These are phyloP conservation scores for Apeltes quadracus DNA, from an alignment of 2,113 vertebrate species.

Conservation along the genomic window DNA sequence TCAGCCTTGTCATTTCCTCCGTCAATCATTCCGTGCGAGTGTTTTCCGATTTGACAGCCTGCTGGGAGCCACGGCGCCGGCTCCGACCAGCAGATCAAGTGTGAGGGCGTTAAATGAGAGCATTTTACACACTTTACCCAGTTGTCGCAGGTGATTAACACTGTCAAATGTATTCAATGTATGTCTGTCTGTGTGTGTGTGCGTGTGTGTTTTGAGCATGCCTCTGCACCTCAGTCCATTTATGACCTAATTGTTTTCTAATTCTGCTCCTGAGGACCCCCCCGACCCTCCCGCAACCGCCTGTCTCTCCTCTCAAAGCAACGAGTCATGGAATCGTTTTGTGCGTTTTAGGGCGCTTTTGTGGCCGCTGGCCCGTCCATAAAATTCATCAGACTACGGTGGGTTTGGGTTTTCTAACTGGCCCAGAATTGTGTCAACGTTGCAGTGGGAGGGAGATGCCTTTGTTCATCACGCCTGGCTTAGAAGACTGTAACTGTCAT, in stretches of 20 bases:
- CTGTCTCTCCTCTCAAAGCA: not conserved
- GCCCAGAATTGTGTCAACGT: not conserved
- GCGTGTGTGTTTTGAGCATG: not conserved
- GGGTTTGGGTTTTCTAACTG: not conserved
- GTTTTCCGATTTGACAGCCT: slow-evolving; percentile 26
- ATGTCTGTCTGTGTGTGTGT: not conserved
- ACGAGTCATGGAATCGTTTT: not conserved
- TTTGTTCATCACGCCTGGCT: not conserved
- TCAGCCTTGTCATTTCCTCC: slow-evolving; percentile 49
- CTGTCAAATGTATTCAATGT: slow-evolving; percentile 8
- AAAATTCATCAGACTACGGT: slow-evolving; percentile 13
- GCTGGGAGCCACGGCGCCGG: not conserved
- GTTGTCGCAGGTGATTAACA: slow-evolving; percentile 26
- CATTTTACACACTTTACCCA: slow-evolving; percentile 17
- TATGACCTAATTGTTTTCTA: slow-evolving; percentile 33
- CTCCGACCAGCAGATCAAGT: slow-evolving; percentile 38
- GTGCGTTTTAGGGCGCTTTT: slow-evolving; percentile 7
- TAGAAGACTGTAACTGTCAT: not conserved
- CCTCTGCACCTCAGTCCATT: slow-evolving; percentile 1
- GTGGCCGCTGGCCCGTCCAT: not conserved
- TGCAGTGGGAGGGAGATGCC: not conserved
- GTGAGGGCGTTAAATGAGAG: slow-evolving; percentile 21
- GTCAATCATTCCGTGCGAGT: slow-evolving; percentile 43
- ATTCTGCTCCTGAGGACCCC: not conserved
- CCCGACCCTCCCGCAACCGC: rapidly evolving